Evolutionary conservation across 2,888 invertebrate species (phyloP).

Genomic region (Xylocampa areola): DNA sequence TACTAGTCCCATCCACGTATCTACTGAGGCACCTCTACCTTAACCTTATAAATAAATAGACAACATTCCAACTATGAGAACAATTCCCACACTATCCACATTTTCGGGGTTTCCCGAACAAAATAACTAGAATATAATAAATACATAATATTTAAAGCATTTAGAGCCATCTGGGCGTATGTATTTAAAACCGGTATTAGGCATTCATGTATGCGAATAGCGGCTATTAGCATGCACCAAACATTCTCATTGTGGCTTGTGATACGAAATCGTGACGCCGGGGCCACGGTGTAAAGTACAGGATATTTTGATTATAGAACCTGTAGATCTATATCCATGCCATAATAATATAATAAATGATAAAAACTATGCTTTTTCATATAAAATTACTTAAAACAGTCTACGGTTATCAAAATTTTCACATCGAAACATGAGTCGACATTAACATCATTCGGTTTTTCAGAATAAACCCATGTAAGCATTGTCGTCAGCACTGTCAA

Average conservation of each 20-base stretch:
- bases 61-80: not conserved
- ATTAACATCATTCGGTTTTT: too few species aligned
- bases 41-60: too few species aligned
- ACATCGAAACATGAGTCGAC: too few species aligned
- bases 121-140: conserved; percentile 51
- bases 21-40: too few species aligned
- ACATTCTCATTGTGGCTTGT: conserved; percentile 82
- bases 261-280: conserved; percentile 83
- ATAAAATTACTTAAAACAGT: too few species aligned
- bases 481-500: too few species aligned
- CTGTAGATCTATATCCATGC: too few species aligned
- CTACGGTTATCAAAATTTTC: too few species aligned
- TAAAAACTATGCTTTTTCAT: too few species aligned
- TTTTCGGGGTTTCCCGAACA: conserved; percentile 55
- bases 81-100: conserved; percentile 57
- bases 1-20: too few species aligned
- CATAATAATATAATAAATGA: too few species aligned
- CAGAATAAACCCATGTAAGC: too few species aligned
- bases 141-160: conserved; percentile 56
- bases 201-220: conserved; percentile 82
- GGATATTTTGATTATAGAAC: conserved; percentile 26
- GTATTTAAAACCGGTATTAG: conserved; percentile 70
- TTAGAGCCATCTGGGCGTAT: conserved; percentile 61
- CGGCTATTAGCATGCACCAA: conserved; percentile 78
- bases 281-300: conserved; percentile 60